phyloP scores from a whole-genome alignment of 2,888 invertebrate species.

The Vandiemenella viatica region DNA sequence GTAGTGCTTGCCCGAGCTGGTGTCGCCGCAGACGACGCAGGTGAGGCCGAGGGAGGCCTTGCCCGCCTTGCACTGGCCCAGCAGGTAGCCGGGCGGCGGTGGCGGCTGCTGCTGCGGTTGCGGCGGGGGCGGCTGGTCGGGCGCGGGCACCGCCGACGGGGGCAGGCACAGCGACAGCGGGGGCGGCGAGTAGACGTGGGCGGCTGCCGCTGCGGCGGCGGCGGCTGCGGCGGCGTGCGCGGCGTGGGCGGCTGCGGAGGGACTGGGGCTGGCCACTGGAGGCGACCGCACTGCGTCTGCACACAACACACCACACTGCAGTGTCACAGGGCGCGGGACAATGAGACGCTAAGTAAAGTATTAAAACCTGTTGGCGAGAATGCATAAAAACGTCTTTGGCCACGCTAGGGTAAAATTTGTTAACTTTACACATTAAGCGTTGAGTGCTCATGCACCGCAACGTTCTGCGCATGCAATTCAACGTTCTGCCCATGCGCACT shows the following conservation, averaged over 20 bases:
- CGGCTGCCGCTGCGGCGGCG: constrained; percentile 48
- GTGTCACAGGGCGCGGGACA: constrained; percentile 37
- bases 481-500: no score
- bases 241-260: constrained; percentile 9
- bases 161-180: constrained; percentile 43
- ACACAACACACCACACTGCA: no score
- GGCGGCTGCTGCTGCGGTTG: constrained; percentile 23
- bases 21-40: constrained; percentile 94
- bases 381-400: no score
- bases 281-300: constrained; percentile 27
- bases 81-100: constrained; percentile 25
- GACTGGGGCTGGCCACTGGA: constrained; percentile 12
- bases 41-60: constrained; percentile 57
- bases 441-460: no score
- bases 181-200: constrained; percentile 41
- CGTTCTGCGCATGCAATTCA: no score
- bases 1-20: constrained; percentile 93
- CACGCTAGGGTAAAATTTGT: no score
- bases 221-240: constrained; percentile 29
- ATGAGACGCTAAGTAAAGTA: no score
- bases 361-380: no score
- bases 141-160: constrained; percentile 39
- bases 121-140: constrained; percentile 33
- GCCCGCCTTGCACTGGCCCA: constrained; percentile 17
- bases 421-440: no score